A percentile compares a stretch with the other conserved stretches of the same genome.
phyloP scores from a whole-genome alignment of 1,140 invertebrate species.

The Neodiprion lecontei region DNA sequence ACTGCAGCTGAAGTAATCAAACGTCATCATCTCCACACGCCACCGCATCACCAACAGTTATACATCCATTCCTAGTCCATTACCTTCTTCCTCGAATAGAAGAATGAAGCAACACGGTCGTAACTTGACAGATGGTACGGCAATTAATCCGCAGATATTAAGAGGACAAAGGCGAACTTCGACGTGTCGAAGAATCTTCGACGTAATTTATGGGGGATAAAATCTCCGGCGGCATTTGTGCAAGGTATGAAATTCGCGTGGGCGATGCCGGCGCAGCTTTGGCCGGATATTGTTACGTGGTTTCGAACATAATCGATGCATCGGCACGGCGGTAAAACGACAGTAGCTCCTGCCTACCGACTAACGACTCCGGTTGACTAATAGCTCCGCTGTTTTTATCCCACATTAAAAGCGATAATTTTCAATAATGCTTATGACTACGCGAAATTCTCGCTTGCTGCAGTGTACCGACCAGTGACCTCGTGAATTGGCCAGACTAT shows the following conservation, averaged over 20 bases:
- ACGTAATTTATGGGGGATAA: no score
- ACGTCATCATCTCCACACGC: no score
- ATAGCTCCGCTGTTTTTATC: not conserved
- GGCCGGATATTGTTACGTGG: not conserved
- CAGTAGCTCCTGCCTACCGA: not conserved
- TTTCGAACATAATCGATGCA: not conserved
- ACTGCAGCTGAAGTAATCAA: no score
- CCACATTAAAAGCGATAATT: not conserved
- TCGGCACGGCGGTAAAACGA: not conserved
- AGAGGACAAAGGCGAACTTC: no score
- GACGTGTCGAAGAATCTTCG: no score
- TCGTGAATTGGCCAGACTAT: conserved; percentile 2
- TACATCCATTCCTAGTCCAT: no score
- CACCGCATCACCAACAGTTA: no score
- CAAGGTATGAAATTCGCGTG: not conserved
- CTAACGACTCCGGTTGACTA: not conserved
- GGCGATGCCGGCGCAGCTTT: not conserved
- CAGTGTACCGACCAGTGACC: no score
- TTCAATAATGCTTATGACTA: not conserved
- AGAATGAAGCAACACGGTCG: no score
- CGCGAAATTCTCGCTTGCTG: not conserved
- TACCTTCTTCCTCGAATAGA: no score
- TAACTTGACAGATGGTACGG: no score
- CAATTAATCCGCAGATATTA: no score
- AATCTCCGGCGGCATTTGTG: not conserved